Conservation (phyloP, 2,888 invertebrate species). For the Philereme transversata region DNA sequence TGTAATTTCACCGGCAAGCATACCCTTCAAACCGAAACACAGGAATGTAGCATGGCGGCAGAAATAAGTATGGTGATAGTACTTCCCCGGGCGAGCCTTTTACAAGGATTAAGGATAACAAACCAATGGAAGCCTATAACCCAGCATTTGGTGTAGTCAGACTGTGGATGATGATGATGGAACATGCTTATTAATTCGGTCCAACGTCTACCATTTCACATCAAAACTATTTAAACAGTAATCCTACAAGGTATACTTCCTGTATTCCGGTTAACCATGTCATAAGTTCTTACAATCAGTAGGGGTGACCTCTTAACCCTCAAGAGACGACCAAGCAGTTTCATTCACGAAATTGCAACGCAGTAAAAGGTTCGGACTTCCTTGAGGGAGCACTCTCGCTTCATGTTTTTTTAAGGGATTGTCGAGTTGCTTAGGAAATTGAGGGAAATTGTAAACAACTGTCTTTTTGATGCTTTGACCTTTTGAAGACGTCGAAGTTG, state of each 20-base stretch:
- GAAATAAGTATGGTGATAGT: too few relatives aligned
- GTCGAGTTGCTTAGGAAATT: conserved; percentile 37
- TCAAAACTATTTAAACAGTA: too few relatives aligned
- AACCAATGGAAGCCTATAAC: too few relatives aligned
- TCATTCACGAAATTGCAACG: conserved; percentile 71
- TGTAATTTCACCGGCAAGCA: too few relatives aligned
- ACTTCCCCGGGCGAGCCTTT: too few relatives aligned
- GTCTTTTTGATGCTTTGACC: conserved; percentile 4
- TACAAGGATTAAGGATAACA: too few relatives aligned
- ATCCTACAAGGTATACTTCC: conserved; percentile 27
- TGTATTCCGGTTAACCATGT: conserved; percentile 61
- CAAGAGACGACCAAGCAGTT: conserved; percentile 48
- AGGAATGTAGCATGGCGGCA: too few relatives aligned
- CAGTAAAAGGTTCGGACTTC: conserved; percentile 49
- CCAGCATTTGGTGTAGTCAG: too few relatives aligned
- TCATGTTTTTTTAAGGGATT: conserved; percentile 47
- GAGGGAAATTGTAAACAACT: conserved; percentile 21
- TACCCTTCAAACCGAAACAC: too few relatives aligned
- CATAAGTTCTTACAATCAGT: conserved; percentile 64
- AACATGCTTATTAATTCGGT: too few relatives aligned
- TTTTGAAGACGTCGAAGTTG: conserved; percentile 5
- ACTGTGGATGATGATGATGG: too few relatives aligned
- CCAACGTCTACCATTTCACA: too few relatives aligned
- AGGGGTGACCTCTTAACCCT: conserved; percentile 47
- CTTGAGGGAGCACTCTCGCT: conserved; percentile 46